Base-by-base conservation (phyloP, 2,797 vertebrate genomes). In the Eurystomus glaucurus region DNA sequence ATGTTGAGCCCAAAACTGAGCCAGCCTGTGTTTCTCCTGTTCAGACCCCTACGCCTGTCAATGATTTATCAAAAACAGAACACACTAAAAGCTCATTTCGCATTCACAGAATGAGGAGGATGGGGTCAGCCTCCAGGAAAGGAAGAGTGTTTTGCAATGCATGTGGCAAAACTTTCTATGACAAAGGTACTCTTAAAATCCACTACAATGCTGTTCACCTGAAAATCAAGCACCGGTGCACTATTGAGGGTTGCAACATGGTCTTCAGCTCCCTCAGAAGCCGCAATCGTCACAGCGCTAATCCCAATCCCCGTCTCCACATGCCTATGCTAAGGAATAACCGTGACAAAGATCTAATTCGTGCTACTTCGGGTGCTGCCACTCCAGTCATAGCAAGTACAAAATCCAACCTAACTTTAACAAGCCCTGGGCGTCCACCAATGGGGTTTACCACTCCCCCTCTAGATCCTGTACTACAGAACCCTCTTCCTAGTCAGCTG, bases 71-170 rank as follows among this genome's bases (percentile, higher is more conserved):
- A 3, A 98, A 98, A 97, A 50, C 98, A 1, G 98, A 98, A 58
- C 98, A 98, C 86, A 98, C 98, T 10, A 98, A 98, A 97, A 99
- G 98, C 83, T 99, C 98, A 1, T 98, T 99, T 54, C 98, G 98
- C 90, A 98, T 99, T 96, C 98, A 99, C 93, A 98, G 98, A 78
- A 98, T 99, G 98, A 98, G 98, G 76, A 98, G 98, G 92, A 99
- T 99, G 99, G 99, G 99, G 25, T 97, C 99, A 14, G 99, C 99
- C 18, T 99, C 99, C 4, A 99, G 99, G 88, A 99, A 99, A 96
- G 99, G 99, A 80, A 99, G 99, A 31, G 99, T 99, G 79, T 99
- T 99, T 98, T 99, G 99, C 98, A 99, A 99, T 58, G 99, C 99
- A 25, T 99, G 98, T 91, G 98, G 98, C 83, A 99, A 99, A 97